Evolutionary conservation across 2,113 vertebrate species (phyloP), one percentile per base, ranked within the genome.

Genomic region (Pavo muticus): DNA sequence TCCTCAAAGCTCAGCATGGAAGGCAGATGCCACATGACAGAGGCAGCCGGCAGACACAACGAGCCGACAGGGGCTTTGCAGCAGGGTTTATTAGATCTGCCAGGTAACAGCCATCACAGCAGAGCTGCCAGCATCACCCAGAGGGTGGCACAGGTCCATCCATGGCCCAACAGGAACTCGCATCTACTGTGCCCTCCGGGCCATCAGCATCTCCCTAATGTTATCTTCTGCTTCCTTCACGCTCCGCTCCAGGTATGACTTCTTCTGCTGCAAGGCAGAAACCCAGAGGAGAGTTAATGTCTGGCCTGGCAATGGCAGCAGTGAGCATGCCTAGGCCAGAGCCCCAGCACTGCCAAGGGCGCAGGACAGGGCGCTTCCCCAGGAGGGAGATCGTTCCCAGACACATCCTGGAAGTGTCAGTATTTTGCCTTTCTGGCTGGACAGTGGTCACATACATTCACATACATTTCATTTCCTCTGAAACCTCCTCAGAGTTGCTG

Each of bases 181-280:
- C 21, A 10, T 74, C 98, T 97, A 99, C 83, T 99, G 99, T 3
- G 98, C 97, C 91, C 99, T 98, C 72, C 99, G 97, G n/a, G 99
- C 98, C 98, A 99, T 98, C 92, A 99, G 97, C 99, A 99, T 99
- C 91, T 99, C 99, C 93, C 99, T 97, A 94, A 99, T 99, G 90
- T 99, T 99, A 95, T 99, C 99, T 70, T 99, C 99, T 1, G 99
- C 99, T 73, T 99, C 99, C 92, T 99, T 99, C 78, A 99, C 99
- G 0, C 99, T 99, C 91, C 98, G 98, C 94, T 99, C 99, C 94
- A 99, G 98, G 95, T 99, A 99, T 2, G 98, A 98, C 94, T 99
- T 99, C 96, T 98, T 99, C 97, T 99, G 99, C 99, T 99, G 98
- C 27, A 97, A 92, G 90, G 94, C 83, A 93, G 84, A 54, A 74